Evolutionary conservation across 2,888 invertebrate genomes (phyloP), one percentile per base, ranked within the genome.

Genomic region (Allygus modestus): DNA sequence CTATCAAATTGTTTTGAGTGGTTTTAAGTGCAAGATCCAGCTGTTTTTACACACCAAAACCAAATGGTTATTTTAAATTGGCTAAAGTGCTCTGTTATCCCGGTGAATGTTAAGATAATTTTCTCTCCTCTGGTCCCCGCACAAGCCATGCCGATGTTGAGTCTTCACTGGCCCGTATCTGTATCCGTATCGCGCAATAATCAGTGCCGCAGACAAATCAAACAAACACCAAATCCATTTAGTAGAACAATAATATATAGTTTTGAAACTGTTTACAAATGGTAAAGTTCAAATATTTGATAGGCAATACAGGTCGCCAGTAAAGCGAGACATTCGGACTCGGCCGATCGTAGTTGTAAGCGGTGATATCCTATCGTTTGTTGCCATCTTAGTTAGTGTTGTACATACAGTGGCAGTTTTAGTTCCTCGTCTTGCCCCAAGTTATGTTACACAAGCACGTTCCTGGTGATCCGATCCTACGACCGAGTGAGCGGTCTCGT

Each of bases 171-270:
- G 37, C 33, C 31, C 20, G 26, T 33, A n/a, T 31, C 69, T 69
- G 69, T 69, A 17, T 58, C 41, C 37, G 58, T 81, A 58, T 61
- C 69, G 69, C 58, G 84, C 84, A 84, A 84, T 84, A 84, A 84
- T 28, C 69, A 84, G 84, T 84, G 84, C 84, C 84, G 81, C 81
- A 71, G 84, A 84, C 84, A 84, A 84, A 84, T 84, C 84, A 84
- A 84, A 58, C 71, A 69, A 84, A 84, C 84, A 84, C 84, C 84
- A 84, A 84, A 84, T 81, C 79, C 46, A 61, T 83, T 84, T 81
- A 71, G 71, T 71, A 71, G 71, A 37, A 33, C 58, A n/a, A n/a
- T 17, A 0, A 23, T 28, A 7, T 71, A 71, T 71, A 71, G 41
- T 71, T 84, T 84, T 77, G 46, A 77, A 77, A 77, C 77, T 41